These are phyloP conservation scores for Andrena cerasifolii DNA, from an alignment of 1,140 invertebrate species.

Conservation along the genomic window DNA sequence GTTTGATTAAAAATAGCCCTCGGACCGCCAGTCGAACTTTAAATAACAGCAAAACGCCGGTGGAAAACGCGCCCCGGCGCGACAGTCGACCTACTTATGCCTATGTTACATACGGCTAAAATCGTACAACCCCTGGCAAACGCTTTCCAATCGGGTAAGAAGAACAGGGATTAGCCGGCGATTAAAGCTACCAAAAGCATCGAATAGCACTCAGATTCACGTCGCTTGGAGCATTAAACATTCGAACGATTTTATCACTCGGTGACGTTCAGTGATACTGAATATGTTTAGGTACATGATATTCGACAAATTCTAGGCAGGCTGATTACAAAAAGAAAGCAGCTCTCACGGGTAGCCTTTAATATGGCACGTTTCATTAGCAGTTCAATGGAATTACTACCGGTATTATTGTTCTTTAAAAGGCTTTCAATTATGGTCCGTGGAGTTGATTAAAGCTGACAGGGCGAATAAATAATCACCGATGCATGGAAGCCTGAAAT, in stretches of 20 bases:
- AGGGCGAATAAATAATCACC: not conserved
- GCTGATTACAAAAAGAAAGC: too few relatives aligned
- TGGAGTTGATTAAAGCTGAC: not conserved
- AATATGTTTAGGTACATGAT: too few relatives aligned
- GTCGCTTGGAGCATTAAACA: too few relatives aligned
- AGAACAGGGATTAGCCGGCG: not conserved
- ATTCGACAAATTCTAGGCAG: too few relatives aligned
- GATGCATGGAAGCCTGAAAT: not conserved
- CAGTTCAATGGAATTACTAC: too few relatives aligned
- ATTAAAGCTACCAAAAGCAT: not conserved
- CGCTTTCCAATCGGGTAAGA: not conserved
- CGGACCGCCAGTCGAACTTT: not conserved
- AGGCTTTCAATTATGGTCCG: too few relatives aligned
- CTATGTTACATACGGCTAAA: not conserved
- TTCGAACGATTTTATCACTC: too few relatives aligned
- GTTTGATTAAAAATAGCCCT: constrained; percentile 27
- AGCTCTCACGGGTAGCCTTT: too few relatives aligned
- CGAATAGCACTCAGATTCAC: not conserved
- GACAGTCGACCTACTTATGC: not conserved
- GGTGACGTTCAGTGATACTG: too few relatives aligned
- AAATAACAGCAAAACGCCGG: constrained; percentile 2
- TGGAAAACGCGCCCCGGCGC: not conserved
- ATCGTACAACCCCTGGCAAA: not conserved
- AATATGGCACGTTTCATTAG: too few relatives aligned
- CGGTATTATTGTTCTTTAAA: too few relatives aligned